Percentiles rank a stretch among this genome's conserved stretches.
Evolutionary conservation across 2,113 vertebrate species (phyloP).

Genomic region (Psilopsiagon aurifrons): DNA sequence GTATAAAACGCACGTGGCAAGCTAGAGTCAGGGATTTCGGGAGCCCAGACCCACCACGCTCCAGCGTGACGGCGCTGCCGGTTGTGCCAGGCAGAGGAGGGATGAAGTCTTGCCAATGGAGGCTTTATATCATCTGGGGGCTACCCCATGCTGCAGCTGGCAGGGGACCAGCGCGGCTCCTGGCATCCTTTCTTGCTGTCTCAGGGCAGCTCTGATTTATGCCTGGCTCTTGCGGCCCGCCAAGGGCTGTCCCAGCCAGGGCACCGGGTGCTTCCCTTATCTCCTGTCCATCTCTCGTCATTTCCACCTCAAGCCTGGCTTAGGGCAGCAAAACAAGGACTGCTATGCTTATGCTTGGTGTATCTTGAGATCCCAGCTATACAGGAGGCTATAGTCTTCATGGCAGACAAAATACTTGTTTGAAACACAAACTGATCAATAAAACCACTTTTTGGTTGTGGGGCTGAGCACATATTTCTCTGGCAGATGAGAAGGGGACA

Average conservation of each 20-base stretch:
- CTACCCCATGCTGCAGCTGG: neutral
- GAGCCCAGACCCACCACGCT: neutral
- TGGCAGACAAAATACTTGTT: conserved; percentile 7
- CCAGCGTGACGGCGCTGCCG: rapidly evolving
- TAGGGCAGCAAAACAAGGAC: neutral
- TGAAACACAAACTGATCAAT: neutral
- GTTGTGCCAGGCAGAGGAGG: neutral
- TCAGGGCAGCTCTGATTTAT: neutral
- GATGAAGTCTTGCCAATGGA: neutral
- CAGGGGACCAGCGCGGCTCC: neutral
- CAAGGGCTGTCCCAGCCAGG: neutral
- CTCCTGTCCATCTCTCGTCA: neutral
- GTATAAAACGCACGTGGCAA: neutral
- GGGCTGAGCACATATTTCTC: neutral
- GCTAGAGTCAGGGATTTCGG: rapidly evolving
- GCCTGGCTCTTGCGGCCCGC: neutral
- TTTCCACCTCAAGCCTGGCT: neutral
- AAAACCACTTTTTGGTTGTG: neutral
- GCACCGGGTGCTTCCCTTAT: neutral
- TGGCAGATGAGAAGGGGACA: neutral
- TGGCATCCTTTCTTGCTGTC: neutral
- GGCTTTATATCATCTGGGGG: neutral
- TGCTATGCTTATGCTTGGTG: neutral
- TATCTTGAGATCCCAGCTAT: neutral
- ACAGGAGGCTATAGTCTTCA: conserved; percentile 7